Conservation (phyloP, 2,113 vertebrate genomes). For the Forbesichthys agassizii region DNA sequence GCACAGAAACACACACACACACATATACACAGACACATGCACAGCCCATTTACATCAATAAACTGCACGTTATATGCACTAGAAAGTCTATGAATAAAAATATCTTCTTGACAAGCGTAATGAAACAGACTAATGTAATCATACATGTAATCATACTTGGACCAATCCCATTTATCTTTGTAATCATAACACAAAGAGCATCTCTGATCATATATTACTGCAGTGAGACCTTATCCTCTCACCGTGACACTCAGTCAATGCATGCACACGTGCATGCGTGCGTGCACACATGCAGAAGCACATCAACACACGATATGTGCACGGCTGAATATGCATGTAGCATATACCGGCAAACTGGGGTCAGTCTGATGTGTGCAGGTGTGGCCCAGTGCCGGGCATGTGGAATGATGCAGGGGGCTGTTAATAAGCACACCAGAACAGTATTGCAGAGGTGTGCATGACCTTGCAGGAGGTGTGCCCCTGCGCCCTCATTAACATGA, state of each 20-base stretch:
- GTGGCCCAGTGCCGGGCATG: conserved; percentile 27
- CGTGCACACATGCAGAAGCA: conserved; percentile 15
- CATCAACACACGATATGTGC: not conserved
- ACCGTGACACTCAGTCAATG: too few species aligned
- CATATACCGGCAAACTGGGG: not conserved
- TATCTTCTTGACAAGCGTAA: not conserved
- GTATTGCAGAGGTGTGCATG: conserved; percentile 32
- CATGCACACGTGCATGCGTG: not conserved
- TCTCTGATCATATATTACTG: too few species aligned
- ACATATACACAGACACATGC: not conserved
- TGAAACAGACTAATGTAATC: not conserved
- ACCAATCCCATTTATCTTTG: too few species aligned
- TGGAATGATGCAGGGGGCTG: conserved; percentile 39
- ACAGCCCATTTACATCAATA: not conserved
- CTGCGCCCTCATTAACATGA: conserved; percentile 68
- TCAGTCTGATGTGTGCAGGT: conserved; percentile 29
- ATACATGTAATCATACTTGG: too few species aligned
- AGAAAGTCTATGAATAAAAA: not conserved
- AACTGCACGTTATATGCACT: not conserved
- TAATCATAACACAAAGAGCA: too few species aligned
- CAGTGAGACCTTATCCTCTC: too few species aligned
- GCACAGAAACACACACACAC: not conserved
- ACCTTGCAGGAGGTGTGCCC: conserved; percentile 61
- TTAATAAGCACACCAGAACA: conserved; percentile 50
- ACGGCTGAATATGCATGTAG: not conserved